Base-by-base conservation (phyloP, 2,888 invertebrate species). In the Pyrochroa serraticornis region DNA sequence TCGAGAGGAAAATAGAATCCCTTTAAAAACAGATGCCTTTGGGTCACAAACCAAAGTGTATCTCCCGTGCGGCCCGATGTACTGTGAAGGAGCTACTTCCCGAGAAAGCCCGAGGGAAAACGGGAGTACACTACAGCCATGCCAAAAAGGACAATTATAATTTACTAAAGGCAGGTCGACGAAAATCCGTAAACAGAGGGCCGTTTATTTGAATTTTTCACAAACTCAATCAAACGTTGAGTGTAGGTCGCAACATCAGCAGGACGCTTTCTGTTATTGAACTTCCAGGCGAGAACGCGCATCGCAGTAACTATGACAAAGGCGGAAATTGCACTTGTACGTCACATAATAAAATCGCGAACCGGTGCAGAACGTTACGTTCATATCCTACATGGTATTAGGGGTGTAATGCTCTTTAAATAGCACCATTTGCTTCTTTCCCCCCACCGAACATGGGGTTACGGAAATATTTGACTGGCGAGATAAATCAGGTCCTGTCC, bases 21-120 rank as follows among this genome's bases (percentile, higher is more conserved):
- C 66, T 71, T 69, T 70, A 70, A 69, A 70, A 70, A 75, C 75
- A 75, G 74, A 75, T 75, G 75, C 75, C 74, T 74, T 74, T 70
- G 66, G 75, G 74, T 73, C 73, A 56, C 70, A 67, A 68, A 69
- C 68, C 68, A 63, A 67, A 70, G 67, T 65, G 66, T 69, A 68
- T 69, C 68, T 65, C 52, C 55, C 57, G 52, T 55, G 50, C 55
- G 50, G 45, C 39, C 57, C 65, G 63, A 64, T 61, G 60, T 61
- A 62, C 62, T 61, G 64, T 60, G 54, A 63, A 63, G 58, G 58
- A 62, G 61, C 62, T 50, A 58, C 54, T 61, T 54, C 49, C 34
- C 32, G 12, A n/a, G 43, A n/a, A 13, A 33, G 43, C 57, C 44
- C 32, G 44, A 31, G 52, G 44, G 9, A 43, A 32, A 34, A 35